Percentiles rank a stretch among this genome's conserved stretches.
Evolutionary conservation across 2,113 vertebrate species (phyloP).

Genomic region (Hoplias malabaricus): DNA sequence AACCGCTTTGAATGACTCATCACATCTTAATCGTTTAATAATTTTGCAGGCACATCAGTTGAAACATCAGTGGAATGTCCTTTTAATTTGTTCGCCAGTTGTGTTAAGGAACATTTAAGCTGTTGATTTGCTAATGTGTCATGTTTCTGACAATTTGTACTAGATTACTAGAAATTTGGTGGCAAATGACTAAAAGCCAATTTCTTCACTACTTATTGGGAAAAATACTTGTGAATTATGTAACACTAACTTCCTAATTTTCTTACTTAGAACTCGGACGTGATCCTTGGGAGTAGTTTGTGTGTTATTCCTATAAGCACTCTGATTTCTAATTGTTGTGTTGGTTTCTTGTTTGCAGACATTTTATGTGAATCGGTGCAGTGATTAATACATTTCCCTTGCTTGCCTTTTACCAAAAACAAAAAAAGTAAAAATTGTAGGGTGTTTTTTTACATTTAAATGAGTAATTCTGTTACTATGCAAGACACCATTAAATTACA

Average conservation of each 20-base stretch:
- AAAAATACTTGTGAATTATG: not conserved
- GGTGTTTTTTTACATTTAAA: too few relatives aligned
- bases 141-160: too few relatives aligned
- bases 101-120: not conserved
- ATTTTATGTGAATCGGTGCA: not conserved
- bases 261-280: not conserved
- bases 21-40: not conserved
- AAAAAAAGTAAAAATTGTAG: too few relatives aligned
- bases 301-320: not conserved
- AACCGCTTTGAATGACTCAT: not conserved
- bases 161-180: too few relatives aligned
- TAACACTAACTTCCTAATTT: conserved; percentile 1
- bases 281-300: not conserved
- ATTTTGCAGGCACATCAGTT: too few relatives aligned
- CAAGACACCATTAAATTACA: too few relatives aligned
- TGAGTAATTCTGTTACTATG: too few relatives aligned
- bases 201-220: not conserved
- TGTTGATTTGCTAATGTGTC: not conserved
- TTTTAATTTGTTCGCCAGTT: not conserved
- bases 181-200: not conserved
- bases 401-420: not conserved
- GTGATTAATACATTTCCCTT: too few relatives aligned
- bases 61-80: not conserved
- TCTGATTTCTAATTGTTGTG: not conserved
- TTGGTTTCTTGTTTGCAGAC: not conserved